These are phyloP conservation scores for Chanos chanos DNA, from an alignment of 2,797 vertebrate genomes.

Conservation along the genomic window DNA sequence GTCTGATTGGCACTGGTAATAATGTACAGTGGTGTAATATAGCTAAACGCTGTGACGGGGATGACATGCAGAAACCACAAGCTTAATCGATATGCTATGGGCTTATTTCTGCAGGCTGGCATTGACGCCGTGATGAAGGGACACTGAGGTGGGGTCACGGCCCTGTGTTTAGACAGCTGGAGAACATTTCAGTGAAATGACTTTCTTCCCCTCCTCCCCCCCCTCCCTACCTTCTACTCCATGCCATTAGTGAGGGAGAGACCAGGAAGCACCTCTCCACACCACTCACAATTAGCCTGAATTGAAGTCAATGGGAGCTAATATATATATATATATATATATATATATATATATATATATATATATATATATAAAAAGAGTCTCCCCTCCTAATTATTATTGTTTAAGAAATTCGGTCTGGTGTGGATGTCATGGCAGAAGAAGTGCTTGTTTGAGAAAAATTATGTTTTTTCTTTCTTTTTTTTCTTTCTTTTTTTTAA, in stretches of 20 bases:
- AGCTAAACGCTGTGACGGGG: constrained; percentile 14
- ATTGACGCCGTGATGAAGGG: too few species aligned
- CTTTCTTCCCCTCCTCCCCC: constrained; percentile 25
- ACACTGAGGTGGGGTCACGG: too few species aligned
- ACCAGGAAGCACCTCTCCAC: constrained; percentile 64
- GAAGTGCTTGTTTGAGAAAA: constrained; percentile 61
- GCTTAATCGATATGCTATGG: background rate
- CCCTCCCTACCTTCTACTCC: constrained; percentile 31
- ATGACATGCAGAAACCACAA: background rate
- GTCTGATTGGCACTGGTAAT: constrained; percentile 32
- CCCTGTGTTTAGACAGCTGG: constrained; percentile 74
- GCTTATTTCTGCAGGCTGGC: background rate
- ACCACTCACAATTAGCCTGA: constrained; percentile 61
- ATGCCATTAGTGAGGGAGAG: constrained; percentile 66
- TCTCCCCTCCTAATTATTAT: constrained; percentile 68
- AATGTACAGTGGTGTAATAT: constrained; percentile 17
- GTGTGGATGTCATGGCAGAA: constrained; percentile 59
- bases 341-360: too few species aligned
- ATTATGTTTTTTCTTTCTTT: constrained; percentile 50
- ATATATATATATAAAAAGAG: too few species aligned
- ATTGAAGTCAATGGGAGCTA: constrained; percentile 56
- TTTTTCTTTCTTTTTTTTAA: too few species aligned
- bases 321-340: too few species aligned
- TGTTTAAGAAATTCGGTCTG: constrained; percentile 67
- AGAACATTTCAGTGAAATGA: constrained; percentile 67